Percentiles rank a stretch among this genome's conserved stretches.
Conservation (phyloP, 2,888 invertebrate genomes). For the Fissipunctia ypsillon region DNA sequence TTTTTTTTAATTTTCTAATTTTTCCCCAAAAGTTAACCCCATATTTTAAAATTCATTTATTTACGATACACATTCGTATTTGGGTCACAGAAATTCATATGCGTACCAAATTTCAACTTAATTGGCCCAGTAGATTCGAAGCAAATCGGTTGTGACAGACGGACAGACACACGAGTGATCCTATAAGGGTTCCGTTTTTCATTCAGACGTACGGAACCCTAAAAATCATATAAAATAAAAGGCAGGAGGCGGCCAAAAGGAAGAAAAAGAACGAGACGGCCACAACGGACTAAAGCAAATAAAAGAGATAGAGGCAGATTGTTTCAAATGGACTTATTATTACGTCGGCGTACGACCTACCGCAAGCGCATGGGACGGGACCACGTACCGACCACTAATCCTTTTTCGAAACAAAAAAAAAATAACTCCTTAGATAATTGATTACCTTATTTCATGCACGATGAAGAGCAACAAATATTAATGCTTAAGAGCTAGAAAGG, state of each 20-base stretch:
- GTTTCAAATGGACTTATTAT: constrained; percentile 85
- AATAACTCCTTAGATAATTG: constrained; percentile 46
- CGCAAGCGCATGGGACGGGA: constrained; percentile 68
- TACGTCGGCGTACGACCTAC: constrained; percentile 78
- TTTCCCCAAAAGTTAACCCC: too few relatives aligned
- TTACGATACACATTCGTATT: too few relatives aligned
- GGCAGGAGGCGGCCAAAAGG: constrained; percentile 64
- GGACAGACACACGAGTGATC: too few relatives aligned
- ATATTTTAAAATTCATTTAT: too few relatives aligned
- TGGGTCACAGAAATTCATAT: too few relatives aligned
- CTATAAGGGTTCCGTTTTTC: too few relatives aligned
- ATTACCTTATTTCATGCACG: constrained; percentile 41
- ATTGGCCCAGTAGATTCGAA: too few relatives aligned
- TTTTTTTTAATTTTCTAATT: too few relatives aligned
- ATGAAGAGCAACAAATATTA: constrained; percentile 16
- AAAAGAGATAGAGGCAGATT: constrained; percentile 78
- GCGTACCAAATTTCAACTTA: too few relatives aligned
- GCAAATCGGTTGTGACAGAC: too few relatives aligned
- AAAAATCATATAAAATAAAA: constrained; percentile 73
- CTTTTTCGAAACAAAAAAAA: constrained; percentile 54
- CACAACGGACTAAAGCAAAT: constrained; percentile 74
- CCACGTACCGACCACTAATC: constrained; percentile 57
- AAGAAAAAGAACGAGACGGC: constrained; percentile 74
- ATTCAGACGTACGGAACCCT: too few relatives aligned
- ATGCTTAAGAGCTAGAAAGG: background rate